Conservation (phyloP, 2,797 vertebrate genomes). For the Nothura maculosa region DNA sequence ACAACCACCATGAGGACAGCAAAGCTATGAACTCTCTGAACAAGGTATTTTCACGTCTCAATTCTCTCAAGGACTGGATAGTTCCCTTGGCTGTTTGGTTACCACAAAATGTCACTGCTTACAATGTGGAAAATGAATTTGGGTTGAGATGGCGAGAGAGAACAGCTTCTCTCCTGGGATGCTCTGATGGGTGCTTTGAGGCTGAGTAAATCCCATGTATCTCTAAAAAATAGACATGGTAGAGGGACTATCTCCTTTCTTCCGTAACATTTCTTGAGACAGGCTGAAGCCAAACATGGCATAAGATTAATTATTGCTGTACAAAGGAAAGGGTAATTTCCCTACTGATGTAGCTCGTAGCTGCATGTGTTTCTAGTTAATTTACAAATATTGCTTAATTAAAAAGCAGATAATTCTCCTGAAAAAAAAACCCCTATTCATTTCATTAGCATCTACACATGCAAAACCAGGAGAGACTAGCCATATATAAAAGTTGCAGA, state of each 20-base stretch:
- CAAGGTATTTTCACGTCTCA: not conserved
- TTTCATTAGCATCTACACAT: not conserved
- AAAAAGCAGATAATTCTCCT: conserved; percentile 2
- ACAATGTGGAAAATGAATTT: not conserved
- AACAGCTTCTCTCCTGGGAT: rapidly evolving
- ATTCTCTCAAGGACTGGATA: not conserved
- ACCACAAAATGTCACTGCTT: not conserved
- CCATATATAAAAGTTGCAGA: rapidly evolving
- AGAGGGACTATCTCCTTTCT: not conserved
- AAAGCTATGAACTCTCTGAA: not conserved
- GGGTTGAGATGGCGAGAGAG: not conserved
- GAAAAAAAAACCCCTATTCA: not conserved
- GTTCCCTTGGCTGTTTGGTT: not conserved
- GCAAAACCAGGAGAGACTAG: not conserved
- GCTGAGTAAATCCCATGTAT: not conserved
- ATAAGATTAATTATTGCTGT: not conserved
- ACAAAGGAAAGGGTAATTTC: not conserved
- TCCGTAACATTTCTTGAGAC: not conserved
- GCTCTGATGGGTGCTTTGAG: not conserved
- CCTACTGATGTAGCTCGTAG: rapidly evolving
- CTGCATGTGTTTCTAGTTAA: not conserved
- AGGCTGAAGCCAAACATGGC: rapidly evolving
- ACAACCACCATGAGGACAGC: rapidly evolving
- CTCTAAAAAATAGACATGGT: not conserved
- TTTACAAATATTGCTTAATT: not conserved